These are phyloP conservation scores for Lobophora halterata DNA, from an alignment of 2,888 invertebrate species.

Conservation along the genomic window DNA sequence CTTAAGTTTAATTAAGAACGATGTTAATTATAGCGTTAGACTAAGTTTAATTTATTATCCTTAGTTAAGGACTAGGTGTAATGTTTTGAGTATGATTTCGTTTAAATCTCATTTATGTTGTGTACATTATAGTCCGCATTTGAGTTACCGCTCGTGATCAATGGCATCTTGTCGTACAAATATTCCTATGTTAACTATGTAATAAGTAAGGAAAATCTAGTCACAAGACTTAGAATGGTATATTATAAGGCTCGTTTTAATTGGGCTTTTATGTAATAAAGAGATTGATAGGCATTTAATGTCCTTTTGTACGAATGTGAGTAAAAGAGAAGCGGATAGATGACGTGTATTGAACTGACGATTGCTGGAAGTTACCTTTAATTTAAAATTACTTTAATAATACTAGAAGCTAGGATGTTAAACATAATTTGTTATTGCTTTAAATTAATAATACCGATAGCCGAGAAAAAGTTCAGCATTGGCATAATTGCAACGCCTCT, in stretches of 20 bases:
- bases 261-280: conserved; percentile 70
- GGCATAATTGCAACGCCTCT: no score
- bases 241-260: conserved; percentile 67
- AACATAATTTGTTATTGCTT: conserved; percentile 67
- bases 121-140: conserved; percentile 77
- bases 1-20: conserved; percentile 54
- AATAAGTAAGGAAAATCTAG: conserved; percentile 79
- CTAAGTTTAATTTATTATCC: conserved; percentile 76
- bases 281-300: conserved; percentile 63
- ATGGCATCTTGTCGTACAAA: conserved; percentile 81
- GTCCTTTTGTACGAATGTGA: conserved; percentile 53
- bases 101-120: conserved; percentile 67
- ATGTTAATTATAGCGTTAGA: conserved; percentile 54
- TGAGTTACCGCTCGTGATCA: conserved; percentile 81
- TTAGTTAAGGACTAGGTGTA: conserved; percentile 51
- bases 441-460: conserved; percentile 47
- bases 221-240: conserved; percentile 78
- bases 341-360: conserved; percentile 29
- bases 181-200: conserved; percentile 80
- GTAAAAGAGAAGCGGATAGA: conserved; percentile 21
- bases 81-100: conserved; percentile 70
- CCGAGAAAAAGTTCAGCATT: conserved; percentile 77
- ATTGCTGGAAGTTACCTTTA: conserved; percentile 78
- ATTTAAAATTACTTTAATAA: conserved; percentile 72
- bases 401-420: conserved; percentile 69